These are phyloP conservation scores for Oreochromis aureus DNA, from an alignment of 2,113 vertebrate species.

Conservation along the genomic window DNA sequence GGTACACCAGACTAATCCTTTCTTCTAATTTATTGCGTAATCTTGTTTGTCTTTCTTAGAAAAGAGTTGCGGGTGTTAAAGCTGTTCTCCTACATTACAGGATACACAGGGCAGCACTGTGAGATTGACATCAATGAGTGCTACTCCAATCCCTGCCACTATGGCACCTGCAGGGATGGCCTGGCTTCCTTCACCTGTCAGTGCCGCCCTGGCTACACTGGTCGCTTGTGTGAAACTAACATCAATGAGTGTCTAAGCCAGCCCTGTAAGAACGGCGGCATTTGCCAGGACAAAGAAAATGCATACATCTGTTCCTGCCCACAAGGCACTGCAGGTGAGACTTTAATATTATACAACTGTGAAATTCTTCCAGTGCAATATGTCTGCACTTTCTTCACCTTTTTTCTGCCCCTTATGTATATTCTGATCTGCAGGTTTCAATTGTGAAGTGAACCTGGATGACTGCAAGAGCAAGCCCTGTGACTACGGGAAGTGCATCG, in stretches of 20 bases:
- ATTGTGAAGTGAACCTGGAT: constrained; percentile 90
- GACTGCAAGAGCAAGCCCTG: constrained; percentile 92
- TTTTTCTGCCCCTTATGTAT: not conserved
- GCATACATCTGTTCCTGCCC: constrained; percentile 86
- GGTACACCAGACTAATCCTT: constrained; percentile 63
- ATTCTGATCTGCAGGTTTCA: constrained; percentile 72
- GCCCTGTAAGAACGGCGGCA: constrained; percentile 89
- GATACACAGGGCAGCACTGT: constrained; percentile 84
- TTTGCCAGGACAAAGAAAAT: constrained; percentile 89
- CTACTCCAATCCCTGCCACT: constrained; percentile 88
- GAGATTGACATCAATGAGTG: constrained; percentile 89
- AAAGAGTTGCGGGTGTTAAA: not conserved
- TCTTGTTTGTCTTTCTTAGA: not conserved
- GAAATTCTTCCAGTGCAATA: not conserved
- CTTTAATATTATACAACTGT: not conserved
- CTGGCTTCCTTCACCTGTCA: constrained; percentile 85
- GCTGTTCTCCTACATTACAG: constrained; percentile 44
- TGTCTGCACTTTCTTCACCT: not conserved
- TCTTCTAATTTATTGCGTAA: not conserved
- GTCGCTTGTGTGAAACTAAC: constrained; percentile 90
- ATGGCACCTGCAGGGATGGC: constrained; percentile 85
- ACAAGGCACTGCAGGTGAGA: constrained; percentile 87
- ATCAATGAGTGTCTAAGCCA: constrained; percentile 93
- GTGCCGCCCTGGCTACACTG: constrained; percentile 85
- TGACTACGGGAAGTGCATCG: constrained; percentile 86